Conservation (phyloP, 2,888 invertebrate genomes). For the Diplolepis rosae region DNA sequence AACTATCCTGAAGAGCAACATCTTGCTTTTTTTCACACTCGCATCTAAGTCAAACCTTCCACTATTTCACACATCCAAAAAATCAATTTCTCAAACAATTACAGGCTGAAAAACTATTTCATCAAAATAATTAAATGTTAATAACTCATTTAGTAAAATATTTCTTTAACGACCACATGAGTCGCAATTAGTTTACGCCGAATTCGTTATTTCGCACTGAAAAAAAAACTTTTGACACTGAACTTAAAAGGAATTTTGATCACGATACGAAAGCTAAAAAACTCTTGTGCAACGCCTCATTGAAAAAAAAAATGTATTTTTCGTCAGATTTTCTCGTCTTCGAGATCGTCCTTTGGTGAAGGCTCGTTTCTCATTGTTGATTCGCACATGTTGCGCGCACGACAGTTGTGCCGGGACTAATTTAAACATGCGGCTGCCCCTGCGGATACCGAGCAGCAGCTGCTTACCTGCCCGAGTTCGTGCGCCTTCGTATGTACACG, state of each 20-base stretch:
- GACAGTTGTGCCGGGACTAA: slow-evolving; percentile 73
- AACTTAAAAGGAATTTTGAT: not conserved
- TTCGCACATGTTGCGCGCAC: slow-evolving; percentile 64
- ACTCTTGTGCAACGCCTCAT: not conserved
- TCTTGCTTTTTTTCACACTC: slow-evolving; percentile 45
- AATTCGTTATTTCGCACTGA: not conserved
- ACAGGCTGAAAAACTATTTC: not conserved
- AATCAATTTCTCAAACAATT: not conserved
- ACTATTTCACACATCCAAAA: not conserved
- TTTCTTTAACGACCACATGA: too few relatives aligned
- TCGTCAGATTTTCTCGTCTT: slow-evolving; percentile 27
- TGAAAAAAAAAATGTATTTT: not conserved
- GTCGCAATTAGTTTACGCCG: not conserved
- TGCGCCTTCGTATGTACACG: not conserved
- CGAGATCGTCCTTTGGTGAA: slow-evolving; percentile 24
- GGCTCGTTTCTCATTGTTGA: slow-evolving; percentile 46
- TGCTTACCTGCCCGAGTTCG: slow-evolving; percentile 63
- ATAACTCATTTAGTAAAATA: too few relatives aligned
- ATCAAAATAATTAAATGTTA: not conserved
- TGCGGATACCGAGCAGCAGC: slow-evolving; percentile 58
- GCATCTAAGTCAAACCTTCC: not conserved
- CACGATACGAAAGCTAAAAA: not conserved
- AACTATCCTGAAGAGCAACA: slow-evolving; percentile 58
- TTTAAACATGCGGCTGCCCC: slow-evolving; percentile 57
- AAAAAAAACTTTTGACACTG: slow-evolving; percentile 7